Percentiles rank a stretch among this genome's conserved stretches.
Evolutionary conservation across 2,113 vertebrate species (phyloP).

Genomic region (Cyprinodon variegatus): DNA sequence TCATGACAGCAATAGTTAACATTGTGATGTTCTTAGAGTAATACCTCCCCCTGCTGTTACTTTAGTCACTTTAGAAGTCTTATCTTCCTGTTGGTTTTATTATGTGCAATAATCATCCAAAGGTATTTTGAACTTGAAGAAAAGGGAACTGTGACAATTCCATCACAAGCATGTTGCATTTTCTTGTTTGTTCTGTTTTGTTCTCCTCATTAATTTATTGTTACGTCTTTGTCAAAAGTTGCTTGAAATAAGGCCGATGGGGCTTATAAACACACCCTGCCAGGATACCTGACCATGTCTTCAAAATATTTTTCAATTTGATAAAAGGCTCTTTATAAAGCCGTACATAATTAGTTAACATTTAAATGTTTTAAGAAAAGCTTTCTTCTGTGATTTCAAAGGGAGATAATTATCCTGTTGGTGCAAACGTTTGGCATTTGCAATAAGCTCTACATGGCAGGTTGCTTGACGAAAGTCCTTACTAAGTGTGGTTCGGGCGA

Average conservation of each 20-base stretch:
- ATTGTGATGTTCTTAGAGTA: conserved; percentile 52
- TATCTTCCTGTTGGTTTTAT: conserved; percentile 31
- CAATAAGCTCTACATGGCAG: not conserved
- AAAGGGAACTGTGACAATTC: conserved; percentile 35
- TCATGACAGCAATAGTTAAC: conserved; percentile 77
- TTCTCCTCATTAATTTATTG: conserved; percentile 4
- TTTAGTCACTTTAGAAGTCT: conserved; percentile 41
- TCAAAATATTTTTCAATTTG: conserved; percentile 4
- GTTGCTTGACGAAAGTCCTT: conserved; percentile 15
- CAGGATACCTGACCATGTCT: conserved; percentile 21
- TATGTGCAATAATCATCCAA: conserved; percentile 65
- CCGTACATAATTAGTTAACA: not conserved
- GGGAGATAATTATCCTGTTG: not conserved
- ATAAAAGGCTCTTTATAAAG: not conserved
- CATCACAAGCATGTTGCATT: conserved; percentile 2
- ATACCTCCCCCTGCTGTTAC: conserved; percentile 57
- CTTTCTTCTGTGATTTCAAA: not conserved
- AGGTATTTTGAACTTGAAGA: conserved; percentile 39
- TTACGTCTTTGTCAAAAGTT: conserved; percentile 7
- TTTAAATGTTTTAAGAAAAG: not conserved
- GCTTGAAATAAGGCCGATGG: not conserved
- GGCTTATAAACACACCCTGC: conserved; percentile 7
- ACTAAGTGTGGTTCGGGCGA: not conserved
- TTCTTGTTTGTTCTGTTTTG: conserved; percentile 3
- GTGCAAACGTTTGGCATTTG: not conserved